These are phyloP conservation scores for Acanthis flammea DNA, from an alignment of 2,797 vertebrate species.

Conservation along the genomic window DNA sequence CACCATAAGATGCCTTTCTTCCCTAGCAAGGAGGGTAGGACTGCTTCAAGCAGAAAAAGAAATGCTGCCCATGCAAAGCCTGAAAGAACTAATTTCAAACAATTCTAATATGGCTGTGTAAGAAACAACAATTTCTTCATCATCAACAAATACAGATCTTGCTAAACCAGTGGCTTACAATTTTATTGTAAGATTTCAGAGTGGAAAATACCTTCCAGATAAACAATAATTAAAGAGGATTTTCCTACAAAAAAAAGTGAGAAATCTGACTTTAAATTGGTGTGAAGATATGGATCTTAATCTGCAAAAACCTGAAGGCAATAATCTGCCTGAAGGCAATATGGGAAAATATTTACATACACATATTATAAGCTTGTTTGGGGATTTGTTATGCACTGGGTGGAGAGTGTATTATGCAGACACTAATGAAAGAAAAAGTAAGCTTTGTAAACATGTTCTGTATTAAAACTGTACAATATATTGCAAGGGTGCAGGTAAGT, in stretches of 20 bases:
- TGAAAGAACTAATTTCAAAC: neutral
- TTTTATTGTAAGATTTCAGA: constrained; percentile 2
- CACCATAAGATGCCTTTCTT: neutral
- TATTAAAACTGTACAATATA: neutral
- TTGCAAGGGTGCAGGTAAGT: neutral
- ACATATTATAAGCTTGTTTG: neutral
- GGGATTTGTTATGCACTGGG: neutral
- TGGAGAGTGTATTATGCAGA: neutral
- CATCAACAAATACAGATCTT: neutral
- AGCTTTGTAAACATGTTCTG: neutral
- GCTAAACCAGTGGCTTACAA: constrained; percentile 19
- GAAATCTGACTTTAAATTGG: constrained; percentile 8
- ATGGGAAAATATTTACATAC: constrained; percentile 54
- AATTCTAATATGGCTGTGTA: neutral
- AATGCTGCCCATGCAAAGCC: neutral
- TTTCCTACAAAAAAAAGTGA: neutral
- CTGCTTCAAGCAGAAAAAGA: neutral
- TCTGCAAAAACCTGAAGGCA: constrained; percentile 7
- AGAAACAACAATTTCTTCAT: neutral
- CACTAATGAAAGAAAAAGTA: constrained; percentile 1
- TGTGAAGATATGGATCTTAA: constrained; percentile 17
- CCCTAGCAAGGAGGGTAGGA: neutral
- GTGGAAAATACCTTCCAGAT: neutral
- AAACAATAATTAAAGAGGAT: constrained; percentile 31
- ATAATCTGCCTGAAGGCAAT: too few species aligned